Base-by-base conservation (phyloP, 1,140 invertebrate genomes). In the Aphelenchoides besseyi region DNA sequence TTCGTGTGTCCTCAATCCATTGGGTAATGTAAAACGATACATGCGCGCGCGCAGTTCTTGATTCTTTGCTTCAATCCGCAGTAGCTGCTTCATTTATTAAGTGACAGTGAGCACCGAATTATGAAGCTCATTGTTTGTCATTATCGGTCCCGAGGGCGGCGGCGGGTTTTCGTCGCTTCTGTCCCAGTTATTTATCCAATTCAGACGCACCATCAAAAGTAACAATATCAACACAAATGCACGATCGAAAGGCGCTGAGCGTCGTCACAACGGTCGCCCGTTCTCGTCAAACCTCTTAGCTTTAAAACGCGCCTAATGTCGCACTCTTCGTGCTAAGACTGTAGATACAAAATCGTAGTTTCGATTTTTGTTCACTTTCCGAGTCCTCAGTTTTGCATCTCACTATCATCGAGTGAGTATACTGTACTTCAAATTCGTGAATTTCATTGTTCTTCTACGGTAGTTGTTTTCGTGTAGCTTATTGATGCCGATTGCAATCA, bases 81-180 rank as follows among this genome's bases (percentile, higher is more conserved):
- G 12, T 12, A 23, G 41, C 41, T 12, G 41, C 41, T 48, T 48
- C 41, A 48, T 48, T 48, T 48, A 48, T 48, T 48, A 48, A 48
- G 41, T 48, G 41, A 48, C 23, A 23, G 41, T n/a, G 41, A 48
- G 41, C 41, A 48, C 41, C 41, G 41, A 48, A 48, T 48, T 48
- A 48, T 48, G 12, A 48, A 48, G 41, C 41, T 48, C 41, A 48
- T 48, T 48, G 41, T 48, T 48, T 48, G 41, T 48, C 41, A 48
- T 48, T 48, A 48, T 48, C 41, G 41, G 41, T 12, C 12, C 41
- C 41, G 41, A 48, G 41, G 12, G 41, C 41, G 41, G 41, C 41
- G 41, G 41, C 41, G 41, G 12, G 41, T 23, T 48, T 23, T 48
- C 41, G 12, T 12, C 41, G 12, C 41, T 12, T 12, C 41, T 23